Evolutionary conservation across 2,797 vertebrate genomes (phyloP).

Genomic region (Ptychadena robeensis): DNA sequence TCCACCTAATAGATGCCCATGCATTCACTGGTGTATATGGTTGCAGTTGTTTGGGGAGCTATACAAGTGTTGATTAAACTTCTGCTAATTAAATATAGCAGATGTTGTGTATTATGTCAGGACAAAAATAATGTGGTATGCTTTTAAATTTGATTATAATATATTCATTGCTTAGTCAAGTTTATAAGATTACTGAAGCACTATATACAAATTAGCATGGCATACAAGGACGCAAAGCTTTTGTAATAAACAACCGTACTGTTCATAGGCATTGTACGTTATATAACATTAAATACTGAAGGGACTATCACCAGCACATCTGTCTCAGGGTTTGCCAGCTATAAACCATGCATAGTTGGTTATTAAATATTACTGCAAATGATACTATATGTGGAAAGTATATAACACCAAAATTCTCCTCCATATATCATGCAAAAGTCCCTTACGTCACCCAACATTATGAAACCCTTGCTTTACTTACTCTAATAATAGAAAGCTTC

Average conservation of each 20-base stretch:
- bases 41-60: constrained; percentile 1
- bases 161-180: background rate
- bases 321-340: background rate
- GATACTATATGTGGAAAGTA: background rate
- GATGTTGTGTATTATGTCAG: background rate
- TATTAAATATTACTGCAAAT: background rate
- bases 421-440: background rate
- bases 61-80: background rate
- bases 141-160: background rate
- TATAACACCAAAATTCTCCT: background rate
- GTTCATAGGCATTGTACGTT: background rate
- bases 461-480: too few relatives aligned
- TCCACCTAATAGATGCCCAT: background rate
- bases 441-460: background rate
- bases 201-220: background rate
- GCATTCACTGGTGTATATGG: background rate
- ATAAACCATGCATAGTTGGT: background rate
- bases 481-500: too few relatives aligned
- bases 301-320: background rate
- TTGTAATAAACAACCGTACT: background rate
- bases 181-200: background rate
- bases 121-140: background rate
- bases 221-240: background rate
- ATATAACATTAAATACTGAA: background rate
- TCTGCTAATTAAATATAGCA: background rate